Conservation (phyloP, 2,113 vertebrate species). For the Meriones unguiculatus region DNA sequence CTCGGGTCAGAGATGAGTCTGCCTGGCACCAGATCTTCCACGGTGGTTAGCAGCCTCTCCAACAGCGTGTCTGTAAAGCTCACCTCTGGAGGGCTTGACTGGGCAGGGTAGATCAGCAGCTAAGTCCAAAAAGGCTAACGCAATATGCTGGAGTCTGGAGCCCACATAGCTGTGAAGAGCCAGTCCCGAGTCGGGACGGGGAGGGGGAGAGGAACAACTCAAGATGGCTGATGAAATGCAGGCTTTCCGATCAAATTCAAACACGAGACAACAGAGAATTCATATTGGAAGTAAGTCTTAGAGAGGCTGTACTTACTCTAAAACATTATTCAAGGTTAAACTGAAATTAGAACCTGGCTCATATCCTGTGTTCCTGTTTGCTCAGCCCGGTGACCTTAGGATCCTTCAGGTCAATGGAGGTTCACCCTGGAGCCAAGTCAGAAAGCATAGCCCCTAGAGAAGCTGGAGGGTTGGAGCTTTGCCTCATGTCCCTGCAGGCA, state of each 20-base stretch:
- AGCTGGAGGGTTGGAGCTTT: neutral
- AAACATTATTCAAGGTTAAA: constrained; percentile 1
- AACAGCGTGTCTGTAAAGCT: neutral
- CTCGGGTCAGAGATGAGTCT: constrained; percentile 23
- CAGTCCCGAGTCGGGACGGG: neutral
- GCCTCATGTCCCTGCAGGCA: neutral
- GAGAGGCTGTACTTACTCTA: neutral
- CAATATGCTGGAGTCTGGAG: neutral
- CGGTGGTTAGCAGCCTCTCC: neutral
- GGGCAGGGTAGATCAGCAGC: neutral
- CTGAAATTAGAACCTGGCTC: constrained; percentile 42
- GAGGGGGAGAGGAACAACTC: neutral
- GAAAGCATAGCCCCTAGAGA: neutral
- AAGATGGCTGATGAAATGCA: neutral
- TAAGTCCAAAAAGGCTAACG: neutral
- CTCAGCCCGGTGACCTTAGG: neutral
- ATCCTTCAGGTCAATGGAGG: neutral
- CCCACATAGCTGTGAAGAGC: neutral
- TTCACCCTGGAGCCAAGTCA: neutral
- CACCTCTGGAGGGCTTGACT: neutral
- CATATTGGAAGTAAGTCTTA: neutral
- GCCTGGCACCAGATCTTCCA: constrained; percentile 42
- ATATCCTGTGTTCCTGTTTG: neutral
- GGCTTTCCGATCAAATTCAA: neutral
- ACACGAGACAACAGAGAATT: neutral